phyloP scores from a whole-genome alignment of 2,113 vertebrate genomes.

The Onychorhynchus coronatus region DNA sequence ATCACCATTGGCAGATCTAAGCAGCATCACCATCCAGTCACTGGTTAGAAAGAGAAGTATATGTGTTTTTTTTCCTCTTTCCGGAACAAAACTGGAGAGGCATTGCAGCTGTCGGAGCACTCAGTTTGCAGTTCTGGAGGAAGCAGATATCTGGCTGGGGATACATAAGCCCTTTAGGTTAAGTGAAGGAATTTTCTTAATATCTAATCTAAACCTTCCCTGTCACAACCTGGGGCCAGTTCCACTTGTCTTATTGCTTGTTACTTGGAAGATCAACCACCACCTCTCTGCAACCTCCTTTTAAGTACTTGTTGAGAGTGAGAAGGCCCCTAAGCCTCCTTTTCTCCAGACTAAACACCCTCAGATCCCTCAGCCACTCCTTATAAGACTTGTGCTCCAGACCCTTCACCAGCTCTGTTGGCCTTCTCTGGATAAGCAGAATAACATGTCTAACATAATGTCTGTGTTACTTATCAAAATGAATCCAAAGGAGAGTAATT shows the following conservation, averaged over 20 bases:
- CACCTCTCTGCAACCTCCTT: fast-evolving
- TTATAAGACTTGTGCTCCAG: background rate
- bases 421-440: background rate
- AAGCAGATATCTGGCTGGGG: background rate
- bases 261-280: background rate
- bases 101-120: background rate
- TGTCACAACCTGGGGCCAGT: background rate
- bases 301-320: background rate
- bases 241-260: background rate
- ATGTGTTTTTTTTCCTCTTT: background rate
- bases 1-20: conserved; percentile 22
- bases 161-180: background rate
- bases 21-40: background rate
- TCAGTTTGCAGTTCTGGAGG: background rate
- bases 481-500: background rate
- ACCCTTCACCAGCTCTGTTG: background rate
- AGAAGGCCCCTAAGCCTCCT: background rate
- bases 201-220: background rate
- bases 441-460: background rate
- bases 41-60: background rate
- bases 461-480: background rate
- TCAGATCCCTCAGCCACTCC: background rate
- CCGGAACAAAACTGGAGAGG: background rate
- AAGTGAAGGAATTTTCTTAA: background rate
- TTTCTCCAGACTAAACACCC: background rate